Base-by-base conservation (phyloP, 92 coral and sea anemone genomes). In the Epizoanthus rinbou region DNA sequence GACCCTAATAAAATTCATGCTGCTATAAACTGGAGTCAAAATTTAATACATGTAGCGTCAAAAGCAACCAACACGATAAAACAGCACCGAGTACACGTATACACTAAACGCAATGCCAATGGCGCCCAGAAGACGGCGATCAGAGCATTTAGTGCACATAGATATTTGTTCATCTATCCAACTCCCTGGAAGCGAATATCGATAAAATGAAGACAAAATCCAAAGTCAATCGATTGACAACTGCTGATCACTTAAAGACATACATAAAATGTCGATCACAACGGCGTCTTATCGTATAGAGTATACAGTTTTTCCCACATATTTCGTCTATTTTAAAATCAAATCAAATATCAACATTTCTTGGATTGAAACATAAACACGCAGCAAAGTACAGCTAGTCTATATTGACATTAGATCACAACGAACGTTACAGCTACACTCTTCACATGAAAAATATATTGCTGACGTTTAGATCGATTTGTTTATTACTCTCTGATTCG, bases 351-450 rank as follows among this genome's bases (percentile, higher is more conserved):
- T 63, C 71, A 78, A 62, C 28, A 57, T 37, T 11, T 78, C 58
- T 39, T 59, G 24, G 56, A 59, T 78, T 62, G 25, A 78, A 62
- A 62, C 14, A 13, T n/a, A 62, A 60, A 41, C 58, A 78, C 21
- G 59, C 71, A 41, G 64, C 63, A 56, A 19, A 60, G 25, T 50
- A n/a, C 21, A 9, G 67, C 16, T 21, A 21, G 25, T 62, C 6
- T 35, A 59, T 78, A 18, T 62, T 78, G 41, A 78, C 53, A 62
- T 39, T 78, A 56, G 68, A 33, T 41, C 4, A 11, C 54, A 7
- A 10, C 43, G 19, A 37, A 37, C 43, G 0, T 62, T 37, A 62
- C 82, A 23, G 47, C 71, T 63, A 31, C 54, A 62, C 21, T 14
- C 47, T 37, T 28, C 6, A 75, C 47, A 35, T 18, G 33, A 35